Base-by-base conservation (phyloP, 2,888 invertebrate species). In the Meta bourneti region DNA sequence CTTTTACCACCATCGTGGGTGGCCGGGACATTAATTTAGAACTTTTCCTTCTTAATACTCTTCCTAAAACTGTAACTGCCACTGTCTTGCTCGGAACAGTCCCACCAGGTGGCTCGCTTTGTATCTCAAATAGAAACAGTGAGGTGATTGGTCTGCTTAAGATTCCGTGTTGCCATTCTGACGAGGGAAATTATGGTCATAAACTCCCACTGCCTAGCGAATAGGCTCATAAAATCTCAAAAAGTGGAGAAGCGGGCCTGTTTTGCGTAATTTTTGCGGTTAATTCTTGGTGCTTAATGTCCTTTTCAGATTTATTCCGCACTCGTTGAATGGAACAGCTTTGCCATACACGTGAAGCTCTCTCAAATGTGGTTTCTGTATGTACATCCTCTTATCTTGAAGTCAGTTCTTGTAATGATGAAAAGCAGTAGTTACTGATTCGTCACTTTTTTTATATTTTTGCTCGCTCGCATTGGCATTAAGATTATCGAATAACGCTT, bases 221-320 rank as follows among this genome's bases (percentile, higher is more conserved):
- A 87, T 80, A 71, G 87, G 71, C 54, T 72, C 80, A 52, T 87
- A 87, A 87, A 87, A 85, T 19, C 71, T 72, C 80, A 87, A 87
- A 87, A 87, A 80, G 72, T 54, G 19, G 70, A 20, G 48, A 79
- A 69, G 34, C 13, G 20, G 70, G 19, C 70, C 82, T 82, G 82
- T 48, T 82, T 89, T 82, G 89, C 81, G 81, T 89, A 82, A 82
- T 82, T 89, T 61, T 82, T 82, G 75, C 82, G 89, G 82, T 89
- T 82, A 82, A 88, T 88, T 88, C 61, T 9, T 11, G 34, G 79
- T 71, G 71, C 78, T 87, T 87, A 78, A 79, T 52, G 86, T 71
- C 71, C 13, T 48, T 75, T 69, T 70, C 6, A 71, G 72, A 82
- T 82, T 82, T 70, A 82, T 71, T 82, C 61, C 19, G 48, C 11